phyloP scores from a whole-genome alignment of 2,797 vertebrate species.

The Myoxocephalus aenaeus region DNA sequence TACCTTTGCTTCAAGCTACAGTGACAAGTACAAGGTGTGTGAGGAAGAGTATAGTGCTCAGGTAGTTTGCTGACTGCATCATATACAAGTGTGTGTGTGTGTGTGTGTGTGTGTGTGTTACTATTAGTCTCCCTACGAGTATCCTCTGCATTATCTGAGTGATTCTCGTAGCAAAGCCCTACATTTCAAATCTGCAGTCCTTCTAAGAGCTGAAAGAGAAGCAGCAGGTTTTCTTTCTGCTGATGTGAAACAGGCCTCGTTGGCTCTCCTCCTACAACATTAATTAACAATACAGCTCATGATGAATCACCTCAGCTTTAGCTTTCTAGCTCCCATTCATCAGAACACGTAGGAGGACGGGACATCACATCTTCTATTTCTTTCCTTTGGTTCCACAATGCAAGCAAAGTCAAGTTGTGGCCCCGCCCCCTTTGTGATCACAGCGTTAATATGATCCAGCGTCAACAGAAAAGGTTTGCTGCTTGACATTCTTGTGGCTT shows the following conservation, averaged over 20 bases:
- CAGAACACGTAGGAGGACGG: slow-evolving; percentile 74
- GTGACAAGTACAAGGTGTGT: slow-evolving; percentile 1
- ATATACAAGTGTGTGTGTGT: neutral
- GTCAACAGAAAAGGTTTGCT: slow-evolving; percentile 37
- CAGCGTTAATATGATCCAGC: slow-evolving; percentile 43
- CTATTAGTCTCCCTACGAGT: neutral
- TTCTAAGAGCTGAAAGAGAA: slow-evolving; percentile 50
- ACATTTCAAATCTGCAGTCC: slow-evolving; percentile 44
- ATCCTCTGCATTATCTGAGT: slow-evolving; percentile 33
- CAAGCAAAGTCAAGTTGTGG: slow-evolving; percentile 35
- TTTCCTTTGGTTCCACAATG: slow-evolving; percentile 49
- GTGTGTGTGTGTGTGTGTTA: neutral
- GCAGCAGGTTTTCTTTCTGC: slow-evolving; percentile 78
- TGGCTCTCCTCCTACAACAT: slow-evolving; percentile 82
- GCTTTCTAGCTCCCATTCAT: slow-evolving; percentile 82
- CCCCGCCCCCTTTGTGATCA: slow-evolving; percentile 12
- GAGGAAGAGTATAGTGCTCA: neutral
- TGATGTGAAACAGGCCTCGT: slow-evolving; percentile 78
- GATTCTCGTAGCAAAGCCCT: slow-evolving; percentile 36
- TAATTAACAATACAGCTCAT: slow-evolving; percentile 83
- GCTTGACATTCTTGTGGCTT: slow-evolving; percentile 44
- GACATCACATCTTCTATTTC: slow-evolving; percentile 68
- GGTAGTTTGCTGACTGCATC: neutral
- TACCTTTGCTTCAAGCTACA: slow-evolving; percentile 30
- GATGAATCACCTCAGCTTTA: slow-evolving; percentile 83